Evolutionary conservation across 2,888 invertebrate genomes (phyloP).

Genomic region (Stramonita haemastoma): DNA sequence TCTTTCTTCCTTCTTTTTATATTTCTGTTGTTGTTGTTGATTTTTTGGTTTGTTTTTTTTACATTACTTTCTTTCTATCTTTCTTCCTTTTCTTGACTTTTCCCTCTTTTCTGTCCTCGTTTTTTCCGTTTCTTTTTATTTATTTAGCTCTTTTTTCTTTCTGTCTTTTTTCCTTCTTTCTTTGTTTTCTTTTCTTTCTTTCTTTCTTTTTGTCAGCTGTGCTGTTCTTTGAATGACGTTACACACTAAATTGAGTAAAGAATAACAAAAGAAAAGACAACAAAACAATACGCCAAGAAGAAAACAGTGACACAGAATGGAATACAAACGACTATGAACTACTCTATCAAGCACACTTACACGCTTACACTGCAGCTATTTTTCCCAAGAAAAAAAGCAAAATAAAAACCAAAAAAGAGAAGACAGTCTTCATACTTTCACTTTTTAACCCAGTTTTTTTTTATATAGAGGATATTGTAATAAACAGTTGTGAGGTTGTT

Average conservation of each 20-base stretch:
- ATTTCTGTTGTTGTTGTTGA: neutral
- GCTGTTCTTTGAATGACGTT: no score
- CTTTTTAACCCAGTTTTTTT: no score
- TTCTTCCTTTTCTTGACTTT: neutral
- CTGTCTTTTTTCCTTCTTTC: no score
- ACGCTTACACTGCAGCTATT: neutral
- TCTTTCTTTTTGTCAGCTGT: no score
- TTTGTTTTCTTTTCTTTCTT: no score
- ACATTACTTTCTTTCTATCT: neutral
- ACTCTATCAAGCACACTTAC: neutral
- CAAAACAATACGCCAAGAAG: neutral
- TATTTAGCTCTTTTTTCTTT: no score
- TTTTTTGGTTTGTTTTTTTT: no score
- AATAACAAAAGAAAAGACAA: neutral
- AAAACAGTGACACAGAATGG: neutral
- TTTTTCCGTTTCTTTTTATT: neutral
- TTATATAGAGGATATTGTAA: no score
- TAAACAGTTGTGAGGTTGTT: neutral
- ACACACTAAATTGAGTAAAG: no score
- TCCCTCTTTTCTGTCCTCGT: neutral
- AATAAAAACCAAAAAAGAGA: neutral
- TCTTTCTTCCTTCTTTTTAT: neutral
- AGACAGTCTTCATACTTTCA: no score
- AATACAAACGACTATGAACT: neutral
- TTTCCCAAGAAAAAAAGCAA: neutral